Percentiles rank a stretch among this genome's conserved stretches.
Evolutionary conservation across 92 coral and sea anemone genomes (phyloP).

Genomic region (Plumapathes pennacea): DNA sequence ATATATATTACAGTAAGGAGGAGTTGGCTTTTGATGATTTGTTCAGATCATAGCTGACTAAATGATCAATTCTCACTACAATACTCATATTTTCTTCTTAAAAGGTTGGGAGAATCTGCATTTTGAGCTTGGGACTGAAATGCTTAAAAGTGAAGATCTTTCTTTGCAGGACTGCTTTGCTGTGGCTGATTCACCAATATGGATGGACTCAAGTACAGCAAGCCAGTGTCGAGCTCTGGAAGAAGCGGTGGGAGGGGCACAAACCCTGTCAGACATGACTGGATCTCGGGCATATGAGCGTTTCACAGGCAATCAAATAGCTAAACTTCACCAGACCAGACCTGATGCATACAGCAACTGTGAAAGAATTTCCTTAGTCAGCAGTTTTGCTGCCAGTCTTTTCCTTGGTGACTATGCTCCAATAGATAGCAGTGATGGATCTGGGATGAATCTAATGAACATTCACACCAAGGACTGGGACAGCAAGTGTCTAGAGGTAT

Average conservation of each 20-base stretch:
- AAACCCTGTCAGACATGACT: conserved; percentile 74
- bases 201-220: conserved; percentile 98
- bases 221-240: conserved; percentile 77
- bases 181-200: conserved; percentile 80
- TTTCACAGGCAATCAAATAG: conserved; percentile 95
- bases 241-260: conserved; percentile 80
- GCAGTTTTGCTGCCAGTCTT: conserved; percentile 91
- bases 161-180: conserved; percentile 71
- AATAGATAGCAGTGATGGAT: conserved; percentile 97
- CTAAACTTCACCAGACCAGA: conserved; percentile 75
- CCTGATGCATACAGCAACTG: conserved; percentile 66
- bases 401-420: conserved; percentile 91
- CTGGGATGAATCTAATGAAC: conserved; percentile 95
- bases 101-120: too few species aligned
- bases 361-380: conserved; percentile 86
- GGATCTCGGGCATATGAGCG: conserved; percentile 98
- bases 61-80: too few species aligned
- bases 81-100: too few species aligned
- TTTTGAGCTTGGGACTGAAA: too few species aligned
- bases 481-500: conserved; percentile 75
- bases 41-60: too few species aligned
- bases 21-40: too few species aligned
- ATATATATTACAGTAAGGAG: too few species aligned
- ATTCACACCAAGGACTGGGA: conserved; percentile 86
- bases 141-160: too few species aligned